These are phyloP conservation scores for Notechis scutatus DNA, from an alignment of 2,113 vertebrate genomes.

Conservation along the genomic window DNA sequence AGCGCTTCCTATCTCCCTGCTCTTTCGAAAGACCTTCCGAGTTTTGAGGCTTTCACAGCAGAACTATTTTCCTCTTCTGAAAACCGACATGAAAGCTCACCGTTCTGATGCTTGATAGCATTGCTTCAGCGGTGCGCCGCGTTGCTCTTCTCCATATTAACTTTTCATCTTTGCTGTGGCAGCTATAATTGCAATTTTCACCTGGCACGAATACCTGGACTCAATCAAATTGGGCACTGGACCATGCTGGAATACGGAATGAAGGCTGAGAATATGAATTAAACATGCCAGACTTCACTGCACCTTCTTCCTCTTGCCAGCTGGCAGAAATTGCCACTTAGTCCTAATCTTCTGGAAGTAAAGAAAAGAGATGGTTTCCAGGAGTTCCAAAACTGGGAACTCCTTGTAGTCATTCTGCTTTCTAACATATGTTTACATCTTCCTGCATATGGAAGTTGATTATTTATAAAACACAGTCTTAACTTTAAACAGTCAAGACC, in stretches of 20 bases:
- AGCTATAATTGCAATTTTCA: conserved; percentile 20
- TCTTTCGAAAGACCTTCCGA: neutral
- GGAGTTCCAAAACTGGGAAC: neutral
- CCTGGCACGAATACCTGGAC: conserved; percentile 2
- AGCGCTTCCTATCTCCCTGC: neutral
- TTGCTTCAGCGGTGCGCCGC: neutral
- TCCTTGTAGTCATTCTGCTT: neutral
- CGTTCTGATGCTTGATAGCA: neutral
- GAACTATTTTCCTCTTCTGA: neutral
- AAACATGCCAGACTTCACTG: neutral
- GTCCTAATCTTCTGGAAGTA: neutral
- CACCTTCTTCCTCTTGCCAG: neutral
- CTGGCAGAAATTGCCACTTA: neutral
- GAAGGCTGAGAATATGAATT: conserved; percentile 4
- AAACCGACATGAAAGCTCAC: neutral
- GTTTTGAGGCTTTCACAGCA: neutral
- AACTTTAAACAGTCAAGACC: neutral
- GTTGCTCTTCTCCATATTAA: neutral
- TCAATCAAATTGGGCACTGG: neutral
- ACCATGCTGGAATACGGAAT: neutral
- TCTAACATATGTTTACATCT: neutral
- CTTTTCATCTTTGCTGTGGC: conserved; percentile 1
- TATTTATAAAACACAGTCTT: neutral
- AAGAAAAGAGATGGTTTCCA: neutral
- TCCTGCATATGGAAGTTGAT: neutral